Evolutionary conservation across 2,113 vertebrate genomes (phyloP).

Genomic region (Aegithalos caudatus): DNA sequence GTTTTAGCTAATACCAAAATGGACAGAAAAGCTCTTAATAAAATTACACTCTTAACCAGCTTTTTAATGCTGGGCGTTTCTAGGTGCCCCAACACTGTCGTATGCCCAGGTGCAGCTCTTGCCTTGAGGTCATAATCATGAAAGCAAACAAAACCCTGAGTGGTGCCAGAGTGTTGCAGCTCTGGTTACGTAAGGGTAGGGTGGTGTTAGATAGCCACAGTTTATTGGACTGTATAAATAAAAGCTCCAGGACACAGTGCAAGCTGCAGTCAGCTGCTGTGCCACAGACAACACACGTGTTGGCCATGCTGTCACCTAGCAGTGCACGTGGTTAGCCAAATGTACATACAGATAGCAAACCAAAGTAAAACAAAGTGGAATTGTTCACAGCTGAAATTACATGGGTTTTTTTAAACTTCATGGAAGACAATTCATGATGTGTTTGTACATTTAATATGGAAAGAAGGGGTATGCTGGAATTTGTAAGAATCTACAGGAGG

Average conservation of each 20-base stretch:
- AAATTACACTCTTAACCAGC: neutral
- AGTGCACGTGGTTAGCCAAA: neutral
- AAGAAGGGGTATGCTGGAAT: neutral
- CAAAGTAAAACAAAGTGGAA: neutral
- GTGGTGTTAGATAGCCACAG: neutral
- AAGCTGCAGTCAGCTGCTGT: neutral
- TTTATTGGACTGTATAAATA: slow-evolving; percentile 21
- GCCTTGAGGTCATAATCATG: slow-evolving; percentile 4
- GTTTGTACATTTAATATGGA: neutral
- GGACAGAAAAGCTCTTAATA: neutral
- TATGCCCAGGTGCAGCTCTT: slow-evolving; percentile 1
- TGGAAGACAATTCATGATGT: neutral
- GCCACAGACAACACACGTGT: accelerated
- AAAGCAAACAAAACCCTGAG: slow-evolving; percentile 28
- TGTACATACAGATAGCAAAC: neutral
- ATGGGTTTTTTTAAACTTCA: accelerated
- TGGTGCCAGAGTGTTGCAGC: slow-evolving; percentile 16
- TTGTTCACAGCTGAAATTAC: neutral
- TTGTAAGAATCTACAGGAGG: neutral
- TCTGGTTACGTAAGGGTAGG: neutral
- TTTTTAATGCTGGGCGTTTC: neutral
- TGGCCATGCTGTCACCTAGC: neutral
- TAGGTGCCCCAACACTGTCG: neutral
- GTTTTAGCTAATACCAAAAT: neutral
- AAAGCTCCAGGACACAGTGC: neutral